Base-by-base conservation (phyloP, 1,140 invertebrate species). In the Diabrotica virgifera region DNA sequence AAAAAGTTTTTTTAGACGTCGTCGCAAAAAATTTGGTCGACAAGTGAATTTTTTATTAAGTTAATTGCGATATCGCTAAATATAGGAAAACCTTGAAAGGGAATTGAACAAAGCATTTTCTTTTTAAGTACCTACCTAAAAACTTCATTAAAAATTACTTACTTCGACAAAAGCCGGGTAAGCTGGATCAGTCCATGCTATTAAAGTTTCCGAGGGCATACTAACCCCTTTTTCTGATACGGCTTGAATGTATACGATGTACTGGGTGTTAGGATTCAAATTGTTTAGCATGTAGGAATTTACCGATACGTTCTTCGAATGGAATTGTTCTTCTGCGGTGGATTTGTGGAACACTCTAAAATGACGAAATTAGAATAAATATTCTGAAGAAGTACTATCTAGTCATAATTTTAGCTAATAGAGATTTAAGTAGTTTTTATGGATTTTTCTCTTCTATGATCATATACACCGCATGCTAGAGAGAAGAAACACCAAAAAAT, bases 121-220 rank as follows among this genome's bases (percentile, higher is more conserved):
- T 24, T 24, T 24, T 24, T 24, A 24, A 24, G 24, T 24, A 24
- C 24, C 40, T 10, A 46, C 40, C 40, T 46, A n/a, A n/a, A 24
- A 46, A 46, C 40, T 46, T 46, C 40, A 46, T 46, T 46, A 46
- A 46, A 46, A 46, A 58, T 59, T 60, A 64, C 72, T 80, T 78
- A 91, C 90, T 85, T 93, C 91, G 24, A 93, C 90, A 80, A 90
- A 91, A 3, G 91, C 89, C 0, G 91, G 91, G 76, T 91, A 89
- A 0, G 91, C 90, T 1, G 91, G 90, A 80, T 93, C 91, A 10
- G 91, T 93, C 91, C 91, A 93, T 2, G 89, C 90, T 53, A 93
- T 82, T 5, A 94, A 77, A 0, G 90, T 92, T 79, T 93, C 90
- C 2, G 89, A 91, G 4, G 89, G 87, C 68, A 87, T 74, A 8